Base-by-base conservation (phyloP, 2,888 invertebrate species). In the Lepidochrysops patricia region DNA sequence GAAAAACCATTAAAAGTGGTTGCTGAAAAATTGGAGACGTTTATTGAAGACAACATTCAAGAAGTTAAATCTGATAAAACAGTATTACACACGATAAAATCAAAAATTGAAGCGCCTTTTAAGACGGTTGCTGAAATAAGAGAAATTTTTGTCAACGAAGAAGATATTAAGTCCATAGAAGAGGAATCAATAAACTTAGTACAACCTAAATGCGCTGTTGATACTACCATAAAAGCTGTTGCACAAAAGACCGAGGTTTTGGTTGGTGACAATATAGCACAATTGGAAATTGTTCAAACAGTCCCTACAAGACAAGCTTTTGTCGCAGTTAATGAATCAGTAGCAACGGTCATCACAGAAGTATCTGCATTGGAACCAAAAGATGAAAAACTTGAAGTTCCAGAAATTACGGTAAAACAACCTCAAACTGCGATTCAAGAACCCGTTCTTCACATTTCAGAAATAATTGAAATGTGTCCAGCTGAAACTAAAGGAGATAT, bases 101-200 rank as follows among this genome's bases (percentile, higher is more conserved):
- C 69, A 32, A 60, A 67, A 0, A 57, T 67, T 4, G 67, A 71
- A 60, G 68, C 68, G 63, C 65, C 69, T n/a, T 60, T 68, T 9
- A 65, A 66, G 57, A 56, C 70, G 4, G 63, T 65, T n/a, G 65
- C 66, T 29, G 64, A 70, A 62, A 61, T 64, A 15, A 66, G 66
- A 32, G 66, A 74, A 60, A 64, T 69, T 48, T 63, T 69, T 66
- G 61, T 62, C 2, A 65, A 63, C 63, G 70, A 75, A 65, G 63
- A 61, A 2, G 62, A 66, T 61, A 60, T 64, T 32, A 61, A 69
- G 32, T 43, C 60, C 27, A 60, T 69, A 19, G 62, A 67, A 57
- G 57, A 63, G 56, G 57, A 58, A 58, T 60, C 57, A 19, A 13
- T 62, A n/a, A 52, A 26, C 1, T 19, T 62, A 56, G 60, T 60